Base-by-base conservation (phyloP, 2,113 vertebrate genomes). In the Xiphophorus hellerii region DNA sequence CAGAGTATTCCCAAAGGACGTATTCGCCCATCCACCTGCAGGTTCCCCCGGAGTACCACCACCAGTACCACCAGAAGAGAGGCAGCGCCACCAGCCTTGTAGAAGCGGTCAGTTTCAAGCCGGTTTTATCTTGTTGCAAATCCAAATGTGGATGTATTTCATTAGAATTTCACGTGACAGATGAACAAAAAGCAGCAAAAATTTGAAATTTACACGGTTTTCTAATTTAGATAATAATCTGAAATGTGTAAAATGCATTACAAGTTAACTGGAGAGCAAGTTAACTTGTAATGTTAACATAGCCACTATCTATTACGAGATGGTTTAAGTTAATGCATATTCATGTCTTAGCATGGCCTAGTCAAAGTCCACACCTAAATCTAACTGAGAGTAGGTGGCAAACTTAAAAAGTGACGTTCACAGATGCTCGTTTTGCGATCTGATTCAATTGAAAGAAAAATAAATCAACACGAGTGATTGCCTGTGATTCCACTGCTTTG, bases 51-150 rank as follows among this genome's bases (percentile, higher is more conserved):
- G 96, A 96, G 92, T 96, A 96, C 78, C 94, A 95, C 74, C 95
- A 95, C 90, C 97, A 98, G 87, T 96, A 97, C 84, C 96, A 97
- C n/a, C 96, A 98, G 92, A 98, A 98, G 86, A 96, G 98, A 91
- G 96, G 97, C 88, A 99, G 98, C 0, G 98, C 98, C 0, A 97
- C 97, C 93, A 99, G 98, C 83, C 90, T 99, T 80, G 98, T 99
- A 51, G 98, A 99, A 87, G 98, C 97, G 78, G 98, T 99, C 91
- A 96, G 97, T 95, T 65, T 76, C 22, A 69, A 28, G 44, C 35
- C 35, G 2, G 61, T 58, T 58, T n/a, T 58, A 25, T n/a, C 22
- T 7, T n/a, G 51, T 58, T 25, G 2, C 51, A 58, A 10, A 13
- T 15, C 4, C 44, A 48, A 48, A 20, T 4, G 15, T 48, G 1